phyloP scores from a whole-genome alignment of 1,140 invertebrate genomes.

The Diorhabda carinulata region DNA sequence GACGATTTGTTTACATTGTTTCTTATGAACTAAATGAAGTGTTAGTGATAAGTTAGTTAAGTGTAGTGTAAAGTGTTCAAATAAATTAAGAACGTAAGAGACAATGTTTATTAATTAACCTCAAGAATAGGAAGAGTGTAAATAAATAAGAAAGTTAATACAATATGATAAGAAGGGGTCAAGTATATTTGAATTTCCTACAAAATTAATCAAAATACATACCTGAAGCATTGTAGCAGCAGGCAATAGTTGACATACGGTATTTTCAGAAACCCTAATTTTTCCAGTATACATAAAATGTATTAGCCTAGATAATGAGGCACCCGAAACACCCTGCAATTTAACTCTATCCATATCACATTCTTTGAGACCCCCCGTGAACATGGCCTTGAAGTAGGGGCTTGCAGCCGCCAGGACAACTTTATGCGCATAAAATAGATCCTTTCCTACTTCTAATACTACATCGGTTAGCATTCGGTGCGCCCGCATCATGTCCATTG shows the following conservation, averaged over 20 bases:
- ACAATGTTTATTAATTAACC: too few species aligned
- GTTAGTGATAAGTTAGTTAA: too few species aligned
- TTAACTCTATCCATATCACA: conserved; percentile 80
- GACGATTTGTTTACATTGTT: too few species aligned
- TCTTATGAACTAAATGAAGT: too few species aligned
- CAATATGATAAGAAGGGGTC: too few species aligned
- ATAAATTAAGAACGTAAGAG: too few species aligned
- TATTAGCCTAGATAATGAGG: conserved; percentile 76
- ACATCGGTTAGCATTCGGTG: conserved; percentile 89
- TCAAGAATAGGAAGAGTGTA: too few species aligned
- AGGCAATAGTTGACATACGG: conserved; percentile 83
- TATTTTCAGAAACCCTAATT: conserved; percentile 83
- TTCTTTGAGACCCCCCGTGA: conserved; percentile 82
- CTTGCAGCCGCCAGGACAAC: conserved; percentile 88
- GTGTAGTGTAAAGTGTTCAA: too few species aligned
- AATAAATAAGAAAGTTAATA: too few species aligned
- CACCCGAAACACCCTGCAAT: conserved; percentile 82
- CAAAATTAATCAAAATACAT: conserved; percentile 25
- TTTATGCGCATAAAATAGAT: conserved; percentile 86
- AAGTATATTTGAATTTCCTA: too few species aligned
- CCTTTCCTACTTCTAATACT: conserved; percentile 75
- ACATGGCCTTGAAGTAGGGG: conserved; percentile 96
- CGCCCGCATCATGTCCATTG: conserved; percentile 85
- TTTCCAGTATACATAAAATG: conserved; percentile 90
- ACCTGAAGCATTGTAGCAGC: conserved; percentile 94